These are phyloP conservation scores for Agrenia bidenticulata DNA, from an alignment of 2,888 invertebrate genomes.

Conservation along the genomic window DNA sequence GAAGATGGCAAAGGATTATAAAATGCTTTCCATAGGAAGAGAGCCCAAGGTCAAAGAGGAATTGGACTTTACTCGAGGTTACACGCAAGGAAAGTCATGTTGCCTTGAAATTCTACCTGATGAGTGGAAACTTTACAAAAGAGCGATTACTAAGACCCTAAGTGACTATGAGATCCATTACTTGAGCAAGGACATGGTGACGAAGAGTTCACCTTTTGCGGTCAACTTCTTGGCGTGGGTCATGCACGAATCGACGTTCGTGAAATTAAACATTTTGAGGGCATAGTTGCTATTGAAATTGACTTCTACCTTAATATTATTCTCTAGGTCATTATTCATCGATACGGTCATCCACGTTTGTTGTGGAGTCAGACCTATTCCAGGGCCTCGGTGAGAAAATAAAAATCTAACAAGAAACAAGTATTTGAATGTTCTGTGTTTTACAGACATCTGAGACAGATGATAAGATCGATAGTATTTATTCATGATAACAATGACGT, in stretches of 20 bases:
- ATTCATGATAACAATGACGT: conserved; percentile 32
- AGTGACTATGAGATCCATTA: background rate
- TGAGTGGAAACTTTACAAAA: background rate
- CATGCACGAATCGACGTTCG: conserved; percentile 21
- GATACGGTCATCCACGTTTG: conserved; percentile 21
- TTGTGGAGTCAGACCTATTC: background rate
- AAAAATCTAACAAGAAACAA: background rate
- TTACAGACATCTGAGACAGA: background rate
- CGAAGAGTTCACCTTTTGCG: too few relatives aligned
- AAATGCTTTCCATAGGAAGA: background rate
- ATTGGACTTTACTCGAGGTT: background rate
- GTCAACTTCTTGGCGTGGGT: too few relatives aligned
- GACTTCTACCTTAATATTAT: background rate
- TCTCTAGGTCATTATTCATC: conserved; percentile 22
- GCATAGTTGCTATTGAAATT: background rate
- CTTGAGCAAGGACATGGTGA: background rate
- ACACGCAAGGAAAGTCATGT: background rate
- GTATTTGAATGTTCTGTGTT: too few relatives aligned
- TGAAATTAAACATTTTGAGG: too few relatives aligned
- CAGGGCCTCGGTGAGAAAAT: conserved; percentile 15
- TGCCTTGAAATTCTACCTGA: background rate
- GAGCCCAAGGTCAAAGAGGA: background rate
- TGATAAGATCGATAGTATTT: conserved; percentile 24
- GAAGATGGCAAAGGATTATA: background rate
- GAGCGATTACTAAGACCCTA: background rate